A percentile compares a stretch with the other conserved stretches of the same genome.
Conservation (phyloP, 2,113 vertebrate species). For the Notarius quadriscutis region DNA sequence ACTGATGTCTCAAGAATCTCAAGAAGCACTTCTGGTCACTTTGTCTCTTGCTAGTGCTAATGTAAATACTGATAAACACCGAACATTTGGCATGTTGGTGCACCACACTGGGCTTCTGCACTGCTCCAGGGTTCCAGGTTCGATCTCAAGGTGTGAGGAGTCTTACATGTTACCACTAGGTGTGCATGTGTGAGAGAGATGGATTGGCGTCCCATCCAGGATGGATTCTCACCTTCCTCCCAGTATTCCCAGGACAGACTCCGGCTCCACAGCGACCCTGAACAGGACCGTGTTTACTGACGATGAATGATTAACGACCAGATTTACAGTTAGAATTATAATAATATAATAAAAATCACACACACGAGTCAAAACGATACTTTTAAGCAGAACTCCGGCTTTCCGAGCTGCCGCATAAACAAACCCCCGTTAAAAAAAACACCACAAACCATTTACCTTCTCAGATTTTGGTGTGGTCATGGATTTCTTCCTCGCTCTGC, state of each 20-base stretch:
- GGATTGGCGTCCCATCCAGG: not conserved
- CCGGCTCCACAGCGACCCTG: not conserved
- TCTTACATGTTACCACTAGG: not conserved
- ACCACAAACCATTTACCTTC: slow-evolving; percentile 10
- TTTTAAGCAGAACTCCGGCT: too few species aligned
- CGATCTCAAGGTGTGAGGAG: not conserved
- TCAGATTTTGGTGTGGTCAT: slow-evolving; percentile 6
- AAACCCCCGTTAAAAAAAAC: too few species aligned
- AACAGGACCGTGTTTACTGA: not conserved
- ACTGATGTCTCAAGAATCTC: too few species aligned
- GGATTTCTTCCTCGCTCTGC: slow-evolving; percentile 46
- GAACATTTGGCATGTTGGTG: not conserved
- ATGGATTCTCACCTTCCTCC: not conserved
- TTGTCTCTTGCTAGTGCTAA: too few species aligned
- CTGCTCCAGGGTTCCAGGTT: not conserved
- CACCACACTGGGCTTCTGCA: not conserved
- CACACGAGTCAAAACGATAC: too few species aligned
- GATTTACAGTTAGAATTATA: not conserved
- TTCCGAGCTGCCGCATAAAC: too few species aligned
- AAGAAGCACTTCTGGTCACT: too few species aligned
- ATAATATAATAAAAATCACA: not conserved
- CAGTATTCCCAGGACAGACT: not conserved
- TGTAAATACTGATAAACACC: too few species aligned
- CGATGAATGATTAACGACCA: not conserved
- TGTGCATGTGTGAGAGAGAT: not conserved